Evolutionary conservation across 2,113 vertebrate genomes (phyloP).

Genomic region (Mirza zaza): DNA sequence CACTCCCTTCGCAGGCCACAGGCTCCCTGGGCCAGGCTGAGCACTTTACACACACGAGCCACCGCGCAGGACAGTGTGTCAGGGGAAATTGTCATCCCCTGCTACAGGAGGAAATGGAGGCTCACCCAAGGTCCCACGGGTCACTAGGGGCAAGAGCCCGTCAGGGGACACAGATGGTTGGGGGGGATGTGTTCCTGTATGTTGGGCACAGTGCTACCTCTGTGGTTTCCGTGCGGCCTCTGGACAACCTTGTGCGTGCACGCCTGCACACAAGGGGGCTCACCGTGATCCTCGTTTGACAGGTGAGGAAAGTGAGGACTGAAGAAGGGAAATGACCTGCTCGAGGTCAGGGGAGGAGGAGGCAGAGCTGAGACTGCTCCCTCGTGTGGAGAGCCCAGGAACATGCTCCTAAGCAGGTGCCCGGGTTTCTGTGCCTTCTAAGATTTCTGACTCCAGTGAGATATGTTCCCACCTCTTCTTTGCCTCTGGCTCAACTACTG

Average conservation of each 20-base stretch:
- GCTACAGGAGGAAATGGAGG: background rate
- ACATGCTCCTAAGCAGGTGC: background rate
- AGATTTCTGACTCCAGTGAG: background rate
- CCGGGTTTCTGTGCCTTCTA: background rate
- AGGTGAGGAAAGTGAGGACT: background rate
- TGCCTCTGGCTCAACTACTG: background rate
- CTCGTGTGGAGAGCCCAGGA: background rate
- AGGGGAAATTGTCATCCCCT: background rate
- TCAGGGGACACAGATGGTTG: too few relatives aligned
- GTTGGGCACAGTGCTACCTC: background rate
- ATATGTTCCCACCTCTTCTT: background rate
- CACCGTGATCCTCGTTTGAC: background rate
- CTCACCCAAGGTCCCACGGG: background rate
- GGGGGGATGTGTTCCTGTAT: background rate
- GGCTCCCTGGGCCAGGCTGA: background rate
- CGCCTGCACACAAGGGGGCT: fast-evolving
- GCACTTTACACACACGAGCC: background rate
- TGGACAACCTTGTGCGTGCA: background rate
- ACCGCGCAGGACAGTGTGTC: background rate
- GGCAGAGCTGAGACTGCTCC: fast-evolving
- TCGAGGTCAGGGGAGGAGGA: background rate
- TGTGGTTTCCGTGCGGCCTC: background rate
- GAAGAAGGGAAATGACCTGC: background rate
- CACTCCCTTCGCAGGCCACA: background rate
- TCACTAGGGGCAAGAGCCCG: background rate